A percentile compares a stretch with the other conserved stretches of the same genome.
Conservation (phyloP, 2,113 vertebrate genomes). For the Ictalurus punctatus region DNA sequence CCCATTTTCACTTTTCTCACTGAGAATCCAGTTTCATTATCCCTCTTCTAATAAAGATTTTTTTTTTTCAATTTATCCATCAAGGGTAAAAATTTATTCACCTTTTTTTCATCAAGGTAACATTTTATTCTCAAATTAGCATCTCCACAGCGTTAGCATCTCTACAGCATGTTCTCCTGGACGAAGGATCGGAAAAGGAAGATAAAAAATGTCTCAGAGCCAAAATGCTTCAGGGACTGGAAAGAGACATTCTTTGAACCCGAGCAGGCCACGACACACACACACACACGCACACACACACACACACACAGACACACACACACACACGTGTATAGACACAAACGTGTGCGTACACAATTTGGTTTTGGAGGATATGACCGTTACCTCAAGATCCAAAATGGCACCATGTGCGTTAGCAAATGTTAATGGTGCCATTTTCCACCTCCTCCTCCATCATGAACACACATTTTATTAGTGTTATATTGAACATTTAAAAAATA, state of each 20-base stretch:
- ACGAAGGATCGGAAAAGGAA: background rate
- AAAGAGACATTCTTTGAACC: constrained; percentile 6
- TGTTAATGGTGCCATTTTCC: background rate
- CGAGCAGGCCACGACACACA: background rate
- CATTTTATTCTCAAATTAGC: background rate
- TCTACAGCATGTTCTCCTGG: background rate
- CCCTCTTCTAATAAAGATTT: background rate
- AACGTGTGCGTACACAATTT: background rate
- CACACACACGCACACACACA: constrained; percentile 13
- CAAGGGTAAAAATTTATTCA: background rate
- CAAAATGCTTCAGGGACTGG: constrained; percentile 23
- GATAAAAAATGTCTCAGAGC: constrained; percentile 1
- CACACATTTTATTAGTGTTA: background rate
- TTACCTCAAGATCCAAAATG: background rate
- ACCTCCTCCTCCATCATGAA: background rate
- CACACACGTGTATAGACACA: background rate
- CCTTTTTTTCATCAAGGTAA: background rate
- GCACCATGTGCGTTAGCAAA: background rate
- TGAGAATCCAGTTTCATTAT: background rate
- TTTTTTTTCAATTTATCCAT: background rate
- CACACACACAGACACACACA: background rate
- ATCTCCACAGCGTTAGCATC: background rate
- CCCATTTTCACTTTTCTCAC: background rate
- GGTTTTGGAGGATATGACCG: background rate
- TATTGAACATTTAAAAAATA: background rate